phyloP scores from a whole-genome alignment of 64 coral and sea anemone genomes.

The Astreopora myriophthalma region DNA sequence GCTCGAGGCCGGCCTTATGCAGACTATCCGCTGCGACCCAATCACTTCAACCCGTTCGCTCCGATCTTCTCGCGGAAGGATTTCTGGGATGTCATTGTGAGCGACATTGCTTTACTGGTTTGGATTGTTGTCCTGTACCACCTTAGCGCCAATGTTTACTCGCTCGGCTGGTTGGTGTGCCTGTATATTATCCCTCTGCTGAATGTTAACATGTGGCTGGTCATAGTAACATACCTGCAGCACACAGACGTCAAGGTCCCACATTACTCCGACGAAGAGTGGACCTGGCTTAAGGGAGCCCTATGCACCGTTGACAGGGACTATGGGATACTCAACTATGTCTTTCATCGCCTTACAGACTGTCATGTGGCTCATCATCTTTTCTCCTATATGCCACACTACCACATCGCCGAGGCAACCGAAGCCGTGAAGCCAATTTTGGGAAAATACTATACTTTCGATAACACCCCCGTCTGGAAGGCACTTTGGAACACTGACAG shows the following conservation, averaged over 20 bases:
- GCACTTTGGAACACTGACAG: slow-evolving; percentile 84
- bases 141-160: slow-evolving; percentile 52
- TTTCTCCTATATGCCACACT: slow-evolving; percentile 93
- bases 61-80: slow-evolving; percentile 80
- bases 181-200: slow-evolving; percentile 70
- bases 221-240: slow-evolving; percentile 85
- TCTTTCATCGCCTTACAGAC: slow-evolving; percentile 87
- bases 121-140: slow-evolving; percentile 75
- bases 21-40: background rate
- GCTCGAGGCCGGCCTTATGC: slow-evolving; percentile 65
- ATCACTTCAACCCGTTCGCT: slow-evolving; percentile 68
- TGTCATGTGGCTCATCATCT: slow-evolving; percentile 80
- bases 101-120: slow-evolving; percentile 63
- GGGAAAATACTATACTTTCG: slow-evolving; percentile 84
- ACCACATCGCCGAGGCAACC: slow-evolving; percentile 83
- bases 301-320: slow-evolving; percentile 88
- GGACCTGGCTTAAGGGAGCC: slow-evolving; percentile 88
- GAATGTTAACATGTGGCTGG: slow-evolving; percentile 90
- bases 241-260: slow-evolving; percentile 87
- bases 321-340: slow-evolving; percentile 79
- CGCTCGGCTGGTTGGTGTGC: slow-evolving; percentile 59
- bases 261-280: slow-evolving; percentile 83
- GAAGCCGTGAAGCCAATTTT: slow-evolving; percentile 75
- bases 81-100: slow-evolving; percentile 83
- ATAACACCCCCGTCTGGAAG: slow-evolving; percentile 78